Percentiles rank a stretch among this genome's conserved stretches.
These are phyloP conservation scores for Myrmecobius fasciatus DNA, from an alignment of 2,113 vertebrate species.

Conservation along the genomic window DNA sequence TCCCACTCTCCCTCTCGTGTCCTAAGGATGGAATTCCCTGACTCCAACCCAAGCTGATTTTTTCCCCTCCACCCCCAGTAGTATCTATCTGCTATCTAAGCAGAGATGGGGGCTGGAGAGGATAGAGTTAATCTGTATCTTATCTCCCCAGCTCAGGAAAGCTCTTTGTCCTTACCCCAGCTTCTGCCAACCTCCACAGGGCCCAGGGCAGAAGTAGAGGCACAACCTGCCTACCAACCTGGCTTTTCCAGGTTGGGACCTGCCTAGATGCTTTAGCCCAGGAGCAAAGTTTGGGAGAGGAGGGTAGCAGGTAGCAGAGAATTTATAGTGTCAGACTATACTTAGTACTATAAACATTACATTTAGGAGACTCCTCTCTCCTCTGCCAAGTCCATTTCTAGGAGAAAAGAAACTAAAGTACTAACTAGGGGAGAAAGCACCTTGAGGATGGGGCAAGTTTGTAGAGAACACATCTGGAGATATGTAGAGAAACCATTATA, in stretches of 20 bases:
- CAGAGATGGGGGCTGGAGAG: slow-evolving; percentile 17
- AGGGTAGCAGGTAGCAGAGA: neutral
- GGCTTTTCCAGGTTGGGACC: neutral
- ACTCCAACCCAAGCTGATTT: neutral
- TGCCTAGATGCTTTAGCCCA: neutral
- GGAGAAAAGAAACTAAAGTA: neutral
- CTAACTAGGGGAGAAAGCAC: neutral
- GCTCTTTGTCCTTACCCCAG: slow-evolving; percentile 38
- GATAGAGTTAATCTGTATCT: slow-evolving; percentile 57
- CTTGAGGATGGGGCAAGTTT: neutral
- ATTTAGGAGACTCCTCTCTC: neutral
- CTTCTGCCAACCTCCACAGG: slow-evolving; percentile 19
- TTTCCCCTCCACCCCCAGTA: neutral
- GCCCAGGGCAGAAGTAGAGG: neutral
- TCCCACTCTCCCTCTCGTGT: neutral
- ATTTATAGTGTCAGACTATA: neutral
- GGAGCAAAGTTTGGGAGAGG: neutral
- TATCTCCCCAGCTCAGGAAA: slow-evolving; percentile 54
- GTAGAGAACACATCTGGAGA: neutral
- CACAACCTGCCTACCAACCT: neutral
- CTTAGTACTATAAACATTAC: neutral
- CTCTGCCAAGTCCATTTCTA: neutral
- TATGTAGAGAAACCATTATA: neutral
- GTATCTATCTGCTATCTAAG: neutral
- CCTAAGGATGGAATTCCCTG: neutral